Evolutionary conservation across 1,140 invertebrate species (phyloP).

Genomic region (Drosophila sechellia): DNA sequence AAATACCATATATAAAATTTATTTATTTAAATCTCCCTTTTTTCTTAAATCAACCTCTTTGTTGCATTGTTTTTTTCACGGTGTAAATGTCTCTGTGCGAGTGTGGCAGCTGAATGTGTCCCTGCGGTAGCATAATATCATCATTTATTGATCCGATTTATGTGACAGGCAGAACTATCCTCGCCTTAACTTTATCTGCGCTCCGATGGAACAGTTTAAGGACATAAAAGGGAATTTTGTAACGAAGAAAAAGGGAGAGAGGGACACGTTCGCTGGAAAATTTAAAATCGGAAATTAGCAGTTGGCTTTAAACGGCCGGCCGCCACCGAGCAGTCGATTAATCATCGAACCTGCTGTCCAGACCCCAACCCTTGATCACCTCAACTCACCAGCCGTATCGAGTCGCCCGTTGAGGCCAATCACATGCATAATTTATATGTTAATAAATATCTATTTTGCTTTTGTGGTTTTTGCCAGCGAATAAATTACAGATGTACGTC

Average conservation of each 20-base stretch:
- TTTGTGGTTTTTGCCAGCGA: conserved; percentile 76
- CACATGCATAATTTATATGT: conserved; percentile 82
- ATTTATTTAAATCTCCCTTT: not conserved
- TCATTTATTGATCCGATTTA: conserved; percentile 84
- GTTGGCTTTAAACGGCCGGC: conserved; percentile 33
- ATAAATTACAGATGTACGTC: conserved; percentile 79
- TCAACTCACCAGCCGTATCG: not conserved
- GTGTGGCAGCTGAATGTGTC: conserved; percentile 75
- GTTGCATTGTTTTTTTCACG: not conserved
- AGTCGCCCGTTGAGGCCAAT: conserved; percentile 57
- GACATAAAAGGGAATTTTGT: conserved; percentile 2
- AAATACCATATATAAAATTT: no score
- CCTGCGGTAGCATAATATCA: conserved; percentile 82
- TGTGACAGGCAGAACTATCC: conserved; percentile 81
- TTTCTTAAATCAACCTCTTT: not conserved
- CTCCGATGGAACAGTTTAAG: conserved; percentile 35
- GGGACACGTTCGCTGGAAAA: not conserved
- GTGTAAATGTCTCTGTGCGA: conserved; percentile 39
- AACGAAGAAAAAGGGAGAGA: not conserved
- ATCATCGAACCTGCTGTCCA: conserved; percentile 52
- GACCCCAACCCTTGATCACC: not conserved
- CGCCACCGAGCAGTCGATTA: conserved; percentile 49
- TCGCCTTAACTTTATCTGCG: conserved; percentile 65
- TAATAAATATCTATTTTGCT: conserved; percentile 82
- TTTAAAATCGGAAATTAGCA: conserved; percentile 46